Evolutionary conservation across 1,140 invertebrate species (phyloP).

Genomic region (Hesperophylax magnus): DNA sequence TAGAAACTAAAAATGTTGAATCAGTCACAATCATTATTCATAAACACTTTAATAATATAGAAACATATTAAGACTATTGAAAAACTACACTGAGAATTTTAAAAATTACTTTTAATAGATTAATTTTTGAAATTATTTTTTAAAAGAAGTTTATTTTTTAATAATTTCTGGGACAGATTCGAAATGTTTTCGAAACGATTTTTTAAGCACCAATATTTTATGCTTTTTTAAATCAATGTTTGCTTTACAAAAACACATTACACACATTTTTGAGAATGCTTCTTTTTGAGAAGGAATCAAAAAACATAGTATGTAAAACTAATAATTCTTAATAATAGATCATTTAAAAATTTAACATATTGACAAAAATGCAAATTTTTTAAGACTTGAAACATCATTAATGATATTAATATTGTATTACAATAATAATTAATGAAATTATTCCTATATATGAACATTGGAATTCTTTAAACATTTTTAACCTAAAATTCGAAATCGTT

Average conservation of each 20-base stretch:
- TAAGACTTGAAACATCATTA: not conserved
- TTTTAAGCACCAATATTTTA: not conserved
- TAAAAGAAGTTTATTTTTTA: not conserved
- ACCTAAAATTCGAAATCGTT: too few species aligned
- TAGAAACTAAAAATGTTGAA: conserved; percentile 3
- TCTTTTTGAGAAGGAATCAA: not conserved
- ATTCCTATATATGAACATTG: too few species aligned
- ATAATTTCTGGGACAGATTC: not conserved
- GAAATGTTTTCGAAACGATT: not conserved
- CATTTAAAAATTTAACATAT: not conserved
- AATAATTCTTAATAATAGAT: not conserved
- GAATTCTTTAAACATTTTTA: too few species aligned
- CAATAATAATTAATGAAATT: too few species aligned
- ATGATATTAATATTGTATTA: not conserved
- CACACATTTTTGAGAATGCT: not conserved
- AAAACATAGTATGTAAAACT: conserved; percentile 18
- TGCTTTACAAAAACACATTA: not conserved
- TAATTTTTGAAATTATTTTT: not conserved
- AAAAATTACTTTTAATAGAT: not conserved
- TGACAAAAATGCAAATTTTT: not conserved
- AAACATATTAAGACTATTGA: not conserved
- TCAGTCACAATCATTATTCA: conserved; percentile 37
- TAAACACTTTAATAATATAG: conserved; percentile 18
- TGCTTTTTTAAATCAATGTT: not conserved
- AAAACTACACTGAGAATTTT: too few species aligned